These are phyloP conservation scores for Dreissena polymorpha DNA, from an alignment of 1,140 invertebrate species.

Conservation along the genomic window DNA sequence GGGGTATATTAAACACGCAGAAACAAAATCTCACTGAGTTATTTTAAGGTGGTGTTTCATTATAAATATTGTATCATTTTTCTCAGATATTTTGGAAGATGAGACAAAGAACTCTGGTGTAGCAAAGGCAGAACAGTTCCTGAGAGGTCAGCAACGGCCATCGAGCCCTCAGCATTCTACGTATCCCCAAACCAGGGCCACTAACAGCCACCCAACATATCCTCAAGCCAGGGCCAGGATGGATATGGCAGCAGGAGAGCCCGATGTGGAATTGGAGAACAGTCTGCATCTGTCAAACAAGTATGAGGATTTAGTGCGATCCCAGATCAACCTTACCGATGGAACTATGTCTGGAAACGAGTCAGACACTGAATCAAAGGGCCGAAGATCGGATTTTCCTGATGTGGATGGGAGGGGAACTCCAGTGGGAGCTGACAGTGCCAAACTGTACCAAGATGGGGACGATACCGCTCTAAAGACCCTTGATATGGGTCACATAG, in stretches of 20 bases:
- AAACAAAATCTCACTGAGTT: too few relatives aligned
- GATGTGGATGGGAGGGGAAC: conserved; percentile 56
- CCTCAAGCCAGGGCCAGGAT: conserved; percentile 30
- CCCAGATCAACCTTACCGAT: conserved; percentile 37
- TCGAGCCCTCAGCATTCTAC: not conserved
- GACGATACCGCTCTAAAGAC: conserved; percentile 7
- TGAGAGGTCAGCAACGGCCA: conserved; percentile 1
- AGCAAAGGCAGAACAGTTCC: conserved; percentile 41
- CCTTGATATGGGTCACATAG: not conserved
- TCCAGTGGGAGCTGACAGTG: conserved; percentile 63
- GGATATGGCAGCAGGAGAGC: conserved; percentile 4
- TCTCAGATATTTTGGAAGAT: conserved; percentile 55
- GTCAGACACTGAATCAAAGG: conserved; percentile 1
- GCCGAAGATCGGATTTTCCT: conserved; percentile 6
- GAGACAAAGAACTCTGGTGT: conserved; percentile 31
- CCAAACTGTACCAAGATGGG: conserved; percentile 60
- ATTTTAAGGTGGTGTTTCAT: not conserved
- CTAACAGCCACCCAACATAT: not conserved
- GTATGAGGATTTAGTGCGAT: conserved; percentile 43
- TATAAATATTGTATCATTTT: conserved; percentile 70
- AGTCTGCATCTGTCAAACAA: conserved; percentile 40
- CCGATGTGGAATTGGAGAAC: not conserved
- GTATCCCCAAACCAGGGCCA: conserved; percentile 15
- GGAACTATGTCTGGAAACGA: conserved; percentile 20
- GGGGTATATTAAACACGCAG: too few relatives aligned